phyloP scores from a whole-genome alignment of 2,888 invertebrate genomes.

The Entomobrya multifasciata region DNA sequence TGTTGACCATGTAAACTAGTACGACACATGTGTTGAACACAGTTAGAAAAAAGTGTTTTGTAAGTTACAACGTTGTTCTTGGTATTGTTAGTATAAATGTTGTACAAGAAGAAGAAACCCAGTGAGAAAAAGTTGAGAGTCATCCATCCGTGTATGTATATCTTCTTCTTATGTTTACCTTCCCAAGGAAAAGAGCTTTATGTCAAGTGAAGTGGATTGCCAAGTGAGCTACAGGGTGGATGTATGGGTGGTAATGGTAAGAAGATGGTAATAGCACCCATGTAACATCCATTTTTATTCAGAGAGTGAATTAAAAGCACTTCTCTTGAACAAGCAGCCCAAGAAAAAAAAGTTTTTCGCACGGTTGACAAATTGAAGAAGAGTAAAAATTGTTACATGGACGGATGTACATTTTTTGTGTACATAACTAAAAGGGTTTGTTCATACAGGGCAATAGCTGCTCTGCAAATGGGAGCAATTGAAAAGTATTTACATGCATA shows the following conservation, averaged over 20 bases:
- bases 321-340: neutral
- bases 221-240: neutral
- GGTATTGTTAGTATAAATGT: too few species aligned
- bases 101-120: neutral
- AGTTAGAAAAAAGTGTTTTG: too few species aligned
- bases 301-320: conserved; percentile 38
- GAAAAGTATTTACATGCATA: too few species aligned
- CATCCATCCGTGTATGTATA: conserved; percentile 26
- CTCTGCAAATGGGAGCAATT: too few species aligned
- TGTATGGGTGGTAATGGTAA: neutral
- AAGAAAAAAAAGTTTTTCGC: conserved; percentile 23
- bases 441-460: too few species aligned
- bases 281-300: conserved; percentile 26
- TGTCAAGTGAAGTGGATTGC: neutral
- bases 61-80: too few species aligned
- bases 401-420: neutral
- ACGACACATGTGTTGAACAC: too few species aligned
- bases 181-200: neutral
- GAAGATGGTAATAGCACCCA: neutral
- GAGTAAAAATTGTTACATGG: too few species aligned
- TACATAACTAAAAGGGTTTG: conserved; percentile 31
- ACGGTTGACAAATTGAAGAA: conserved; percentile 44
- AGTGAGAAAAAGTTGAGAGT: neutral
- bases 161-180: conserved; percentile 17
- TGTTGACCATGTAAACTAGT: conserved; percentile 9